Evolutionary conservation across 2,797 vertebrate genomes (phyloP).

Genomic region (Pangasius macronema): DNA sequence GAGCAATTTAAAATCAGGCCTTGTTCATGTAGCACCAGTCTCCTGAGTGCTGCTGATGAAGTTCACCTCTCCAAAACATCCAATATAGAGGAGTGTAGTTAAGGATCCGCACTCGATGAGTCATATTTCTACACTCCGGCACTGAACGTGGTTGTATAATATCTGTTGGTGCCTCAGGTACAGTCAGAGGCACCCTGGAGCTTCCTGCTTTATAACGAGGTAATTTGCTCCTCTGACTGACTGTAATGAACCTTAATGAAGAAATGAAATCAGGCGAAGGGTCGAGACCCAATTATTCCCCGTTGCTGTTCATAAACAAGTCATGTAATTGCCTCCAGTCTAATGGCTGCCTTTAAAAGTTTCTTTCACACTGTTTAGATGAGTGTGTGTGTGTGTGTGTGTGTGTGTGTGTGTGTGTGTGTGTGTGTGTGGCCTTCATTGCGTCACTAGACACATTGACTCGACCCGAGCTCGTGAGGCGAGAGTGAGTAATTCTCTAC

Average conservation of each 20-base stretch:
- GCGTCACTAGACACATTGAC: too few species aligned
- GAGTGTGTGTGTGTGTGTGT: too few species aligned
- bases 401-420: neutral
- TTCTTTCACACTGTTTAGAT: neutral
- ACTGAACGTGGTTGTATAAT: neutral
- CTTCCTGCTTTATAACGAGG: conserved; percentile 35
- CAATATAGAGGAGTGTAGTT: too few species aligned
- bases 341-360: neutral
- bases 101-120: neutral
- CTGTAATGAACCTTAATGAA: conserved; percentile 36
- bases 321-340: neutral
- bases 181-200: conserved; percentile 3
- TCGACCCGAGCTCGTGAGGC: too few species aligned
- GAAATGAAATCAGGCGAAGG: conserved; percentile 22
- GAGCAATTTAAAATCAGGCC: neutral
- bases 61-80: neutral
- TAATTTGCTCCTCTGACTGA: conserved; percentile 29
- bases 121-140: neutral
- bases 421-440: neutral
- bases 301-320: conserved; percentile 14
- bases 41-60: neutral
- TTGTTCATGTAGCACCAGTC: neutral
- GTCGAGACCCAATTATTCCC: neutral
- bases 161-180: neutral
- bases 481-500: too few species aligned